Conservation (phyloP, 2,113 vertebrate species). For the Charadrius vociferus region DNA sequence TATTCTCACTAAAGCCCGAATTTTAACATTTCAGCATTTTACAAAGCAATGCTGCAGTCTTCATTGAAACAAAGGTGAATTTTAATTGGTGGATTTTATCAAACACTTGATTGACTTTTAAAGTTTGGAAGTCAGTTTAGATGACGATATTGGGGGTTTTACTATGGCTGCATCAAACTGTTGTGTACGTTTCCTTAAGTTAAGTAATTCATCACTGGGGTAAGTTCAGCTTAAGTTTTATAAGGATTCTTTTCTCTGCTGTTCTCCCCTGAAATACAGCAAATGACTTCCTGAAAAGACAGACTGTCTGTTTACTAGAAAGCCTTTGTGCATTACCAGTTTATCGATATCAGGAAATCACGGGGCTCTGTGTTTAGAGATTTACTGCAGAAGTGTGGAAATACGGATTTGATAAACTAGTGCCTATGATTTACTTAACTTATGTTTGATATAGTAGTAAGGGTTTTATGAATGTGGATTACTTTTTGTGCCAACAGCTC, state of each 20-base stretch:
- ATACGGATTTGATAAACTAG: constrained; percentile 85
- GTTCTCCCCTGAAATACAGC: constrained; percentile 63
- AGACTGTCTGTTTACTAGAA: constrained; percentile 72
- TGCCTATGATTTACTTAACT: constrained; percentile 96
- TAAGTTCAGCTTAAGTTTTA: constrained; percentile 68
- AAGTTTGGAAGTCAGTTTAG: constrained; percentile 55
- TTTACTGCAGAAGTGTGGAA: constrained; percentile 76
- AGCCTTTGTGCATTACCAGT: constrained; percentile 72
- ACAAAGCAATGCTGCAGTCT: constrained; percentile 62
- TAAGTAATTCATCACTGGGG: constrained; percentile 53
- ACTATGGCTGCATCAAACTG: constrained; percentile 64
- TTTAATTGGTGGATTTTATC: constrained; percentile 59
- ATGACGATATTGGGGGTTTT: constrained; percentile 57
- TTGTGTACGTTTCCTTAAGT: constrained; percentile 58
- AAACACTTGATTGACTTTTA: constrained; percentile 21
- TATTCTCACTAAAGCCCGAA: background rate
- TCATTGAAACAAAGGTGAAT: constrained; percentile 18
- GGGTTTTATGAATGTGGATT: constrained; percentile 86
- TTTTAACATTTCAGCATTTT: background rate
- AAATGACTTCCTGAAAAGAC: constrained; percentile 72
- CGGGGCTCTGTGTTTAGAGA: constrained; percentile 74
- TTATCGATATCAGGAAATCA: constrained; percentile 76
- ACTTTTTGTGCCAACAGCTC: constrained; percentile 89
- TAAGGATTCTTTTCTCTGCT: constrained; percentile 66
- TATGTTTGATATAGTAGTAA: constrained; percentile 83